Percentiles rank a stretch among this genome's conserved stretches.
Evolutionary conservation across 1,140 invertebrate genomes (phyloP).

Genomic region (Drosophila santomea): DNA sequence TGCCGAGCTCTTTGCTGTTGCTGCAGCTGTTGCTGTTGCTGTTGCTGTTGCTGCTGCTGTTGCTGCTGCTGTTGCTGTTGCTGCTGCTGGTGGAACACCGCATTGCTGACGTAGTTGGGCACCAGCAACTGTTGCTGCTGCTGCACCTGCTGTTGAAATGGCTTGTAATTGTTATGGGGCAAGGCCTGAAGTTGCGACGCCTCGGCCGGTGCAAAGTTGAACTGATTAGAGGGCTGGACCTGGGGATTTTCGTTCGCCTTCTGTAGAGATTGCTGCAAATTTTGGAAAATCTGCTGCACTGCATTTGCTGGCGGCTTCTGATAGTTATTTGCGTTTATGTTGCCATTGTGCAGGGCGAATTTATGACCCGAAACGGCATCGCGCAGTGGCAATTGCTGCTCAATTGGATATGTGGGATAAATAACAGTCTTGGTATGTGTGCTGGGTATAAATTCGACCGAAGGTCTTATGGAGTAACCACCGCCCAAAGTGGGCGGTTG

Average conservation of each 20-base stretch:
- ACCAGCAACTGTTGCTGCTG: conserved; percentile 54
- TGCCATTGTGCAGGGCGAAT: conserved; percentile 65
- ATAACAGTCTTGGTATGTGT: conserved; percentile 77
- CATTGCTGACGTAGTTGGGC: conserved; percentile 73
- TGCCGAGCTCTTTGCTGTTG: conserved; percentile 81
- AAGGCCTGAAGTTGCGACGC: conserved; percentile 65
- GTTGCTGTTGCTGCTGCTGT: conserved; percentile 49
- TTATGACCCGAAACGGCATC: conserved; percentile 78
- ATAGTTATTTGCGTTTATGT: conserved; percentile 59
- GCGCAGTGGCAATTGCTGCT: conserved; percentile 81
- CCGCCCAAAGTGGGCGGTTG: conserved; percentile 65
- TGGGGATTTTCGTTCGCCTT: conserved; percentile 70
- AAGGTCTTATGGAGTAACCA: conserved; percentile 80
- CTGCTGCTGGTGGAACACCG: conserved; percentile 50
- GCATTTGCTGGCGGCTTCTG: conserved; percentile 70
- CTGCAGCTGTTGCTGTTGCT: conserved; percentile 45
- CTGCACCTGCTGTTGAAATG: conserved; percentile 68
- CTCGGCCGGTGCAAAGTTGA: conserved; percentile 76
- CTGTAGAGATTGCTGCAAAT: conserved; percentile 75
- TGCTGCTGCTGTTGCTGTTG: conserved; percentile 72
- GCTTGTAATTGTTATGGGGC: conserved; percentile 79
- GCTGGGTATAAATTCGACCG: conserved; percentile 82
- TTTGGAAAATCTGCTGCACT: conserved; percentile 81
- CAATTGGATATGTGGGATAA: conserved; percentile 81
- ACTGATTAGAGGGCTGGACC: conserved; percentile 77